Percentiles rank a stretch among this genome's conserved stretches.
Evolutionary conservation across 2,888 invertebrate genomes (phyloP).

Genomic region (Coecobrya sp.): DNA sequence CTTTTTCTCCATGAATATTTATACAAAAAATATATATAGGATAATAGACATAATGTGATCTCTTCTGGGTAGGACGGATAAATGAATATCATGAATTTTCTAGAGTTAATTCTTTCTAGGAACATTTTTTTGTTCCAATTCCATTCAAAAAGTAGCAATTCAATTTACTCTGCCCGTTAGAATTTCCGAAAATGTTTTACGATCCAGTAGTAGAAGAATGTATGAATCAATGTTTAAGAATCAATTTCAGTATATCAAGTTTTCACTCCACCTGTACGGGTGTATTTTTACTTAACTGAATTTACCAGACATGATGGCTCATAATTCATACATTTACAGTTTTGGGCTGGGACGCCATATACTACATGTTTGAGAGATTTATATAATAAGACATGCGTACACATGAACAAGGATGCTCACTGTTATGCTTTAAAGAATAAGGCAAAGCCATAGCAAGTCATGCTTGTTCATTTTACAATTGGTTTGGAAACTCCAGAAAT

Average conservation of each 20-base stretch:
- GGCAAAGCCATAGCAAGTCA: background rate
- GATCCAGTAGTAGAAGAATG: background rate
- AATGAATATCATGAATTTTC: background rate
- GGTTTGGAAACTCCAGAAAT: background rate
- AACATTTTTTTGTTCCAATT: background rate
- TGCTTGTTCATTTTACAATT: background rate
- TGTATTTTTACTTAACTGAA: background rate
- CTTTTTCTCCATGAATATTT: slow-evolving; percentile 3
- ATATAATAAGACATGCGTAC: background rate
- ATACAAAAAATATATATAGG: background rate
- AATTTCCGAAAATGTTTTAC: background rate
- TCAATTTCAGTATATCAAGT: background rate
- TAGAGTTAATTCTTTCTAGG: background rate
- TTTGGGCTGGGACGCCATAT: background rate
- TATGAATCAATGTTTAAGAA: slow-evolving; percentile 1
- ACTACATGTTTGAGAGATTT: background rate
- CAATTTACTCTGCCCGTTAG: slow-evolving; percentile 7
- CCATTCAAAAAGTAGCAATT: background rate
- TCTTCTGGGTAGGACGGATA: background rate
- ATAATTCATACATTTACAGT: background rate
- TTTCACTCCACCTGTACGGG: background rate
- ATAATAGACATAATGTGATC: background rate
- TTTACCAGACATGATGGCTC: background rate
- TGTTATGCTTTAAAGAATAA: background rate
- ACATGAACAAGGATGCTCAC: background rate